Percentiles rank a stretch among this genome's conserved stretches.
Evolutionary conservation across 92 coral and sea anemone genomes (phyloP).

Genomic region (Zoanthus gigantus): DNA sequence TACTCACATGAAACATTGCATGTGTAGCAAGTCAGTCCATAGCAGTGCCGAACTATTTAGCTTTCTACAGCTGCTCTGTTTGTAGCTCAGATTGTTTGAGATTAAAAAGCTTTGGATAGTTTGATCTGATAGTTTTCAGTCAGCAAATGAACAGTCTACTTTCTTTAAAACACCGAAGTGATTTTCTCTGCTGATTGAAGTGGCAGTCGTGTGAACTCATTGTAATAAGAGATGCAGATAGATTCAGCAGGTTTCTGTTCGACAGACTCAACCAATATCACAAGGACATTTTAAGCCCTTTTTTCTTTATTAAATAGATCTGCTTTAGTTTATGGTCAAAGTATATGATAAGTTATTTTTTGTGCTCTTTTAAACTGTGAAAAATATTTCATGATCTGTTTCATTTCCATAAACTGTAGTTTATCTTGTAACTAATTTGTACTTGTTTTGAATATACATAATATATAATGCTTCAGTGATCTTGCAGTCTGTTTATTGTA

Average conservation of each 20-base stretch:
- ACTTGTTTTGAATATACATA: constrained; percentile 16
- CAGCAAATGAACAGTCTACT: neutral
- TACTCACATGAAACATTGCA: neutral
- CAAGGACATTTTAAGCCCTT: neutral
- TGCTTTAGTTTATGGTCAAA: neutral
- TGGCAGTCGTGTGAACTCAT: neutral
- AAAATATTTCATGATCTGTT: neutral
- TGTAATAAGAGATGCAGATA: constrained; percentile 2
- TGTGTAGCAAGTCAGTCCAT: neutral
- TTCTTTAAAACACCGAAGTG: neutral
- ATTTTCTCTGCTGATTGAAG: neutral
- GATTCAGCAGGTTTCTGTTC: constrained; percentile 4
- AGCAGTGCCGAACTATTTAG: neutral
- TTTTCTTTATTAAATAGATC: neutral
- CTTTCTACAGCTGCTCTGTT: neutral
- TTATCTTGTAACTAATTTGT: constrained; percentile 18
- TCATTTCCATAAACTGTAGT: neutral
- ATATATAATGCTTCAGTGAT: constrained; percentile 28
- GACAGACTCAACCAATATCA: constrained; percentile 6
- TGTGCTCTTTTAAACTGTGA: neutral
- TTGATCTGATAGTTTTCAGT: neutral
- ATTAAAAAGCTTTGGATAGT: neutral
- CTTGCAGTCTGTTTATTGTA: neutral
- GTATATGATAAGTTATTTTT: neutral
- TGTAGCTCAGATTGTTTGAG: neutral